phyloP scores from a whole-genome alignment of 2,113 vertebrate species.

The Setophaga petechia region DNA sequence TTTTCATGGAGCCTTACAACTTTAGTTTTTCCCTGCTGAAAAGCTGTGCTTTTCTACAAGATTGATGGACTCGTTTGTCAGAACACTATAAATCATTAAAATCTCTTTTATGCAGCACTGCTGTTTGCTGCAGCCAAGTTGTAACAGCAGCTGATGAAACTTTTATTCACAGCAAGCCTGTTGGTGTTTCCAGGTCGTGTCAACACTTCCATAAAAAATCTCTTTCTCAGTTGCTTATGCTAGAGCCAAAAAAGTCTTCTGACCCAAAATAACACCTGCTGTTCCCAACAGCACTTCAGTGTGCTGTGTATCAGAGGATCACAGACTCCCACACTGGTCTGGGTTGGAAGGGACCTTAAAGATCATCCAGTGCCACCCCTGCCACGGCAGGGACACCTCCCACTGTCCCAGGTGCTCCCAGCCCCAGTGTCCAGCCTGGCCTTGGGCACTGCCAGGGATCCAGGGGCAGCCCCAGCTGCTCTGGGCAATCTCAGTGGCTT shows the following conservation, averaged over 20 bases:
- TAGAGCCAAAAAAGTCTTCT: neutral
- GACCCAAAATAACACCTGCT: neutral
- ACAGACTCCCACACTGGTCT: neutral
- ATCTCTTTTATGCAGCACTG: neutral
- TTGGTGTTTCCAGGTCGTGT: slow-evolving; percentile 15
- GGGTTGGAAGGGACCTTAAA: neutral
- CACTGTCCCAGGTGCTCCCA: neutral
- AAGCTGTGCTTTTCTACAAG: neutral
- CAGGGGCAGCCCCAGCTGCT: neutral
- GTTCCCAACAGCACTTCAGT: neutral
- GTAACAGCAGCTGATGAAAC: slow-evolving; percentile 20
- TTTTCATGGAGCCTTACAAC: neutral
- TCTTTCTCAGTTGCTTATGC: neutral
- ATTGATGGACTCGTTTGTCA: neutral
- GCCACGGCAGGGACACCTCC: neutral
- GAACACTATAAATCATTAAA: slow-evolving; percentile 32
- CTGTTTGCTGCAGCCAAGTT: neutral
- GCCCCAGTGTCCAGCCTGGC: neutral
- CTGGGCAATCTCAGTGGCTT: neutral
- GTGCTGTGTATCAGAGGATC: neutral
- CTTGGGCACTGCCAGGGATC: neutral
- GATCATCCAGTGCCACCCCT: rapidly evolving
- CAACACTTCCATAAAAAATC: slow-evolving; percentile 27
- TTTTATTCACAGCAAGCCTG: slow-evolving; percentile 33
- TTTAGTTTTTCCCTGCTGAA: neutral